phyloP scores from a whole-genome alignment of 2,797 vertebrate species.

The Pseudotriccus pelzelni region DNA sequence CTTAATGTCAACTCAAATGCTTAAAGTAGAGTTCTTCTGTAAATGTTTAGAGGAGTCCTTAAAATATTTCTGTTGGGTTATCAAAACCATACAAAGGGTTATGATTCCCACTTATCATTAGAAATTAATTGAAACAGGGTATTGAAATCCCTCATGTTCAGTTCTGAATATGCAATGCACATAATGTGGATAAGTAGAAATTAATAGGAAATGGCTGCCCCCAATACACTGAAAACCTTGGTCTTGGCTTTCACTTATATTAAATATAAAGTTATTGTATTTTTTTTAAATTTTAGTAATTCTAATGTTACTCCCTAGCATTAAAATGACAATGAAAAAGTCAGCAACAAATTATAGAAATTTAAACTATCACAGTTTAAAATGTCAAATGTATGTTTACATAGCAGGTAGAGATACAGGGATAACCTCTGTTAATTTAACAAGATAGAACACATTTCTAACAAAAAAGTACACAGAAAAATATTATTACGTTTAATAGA shows the following conservation, averaged over 20 bases:
- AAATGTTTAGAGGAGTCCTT: neutral
- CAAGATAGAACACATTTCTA: neutral
- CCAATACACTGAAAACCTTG: neutral
- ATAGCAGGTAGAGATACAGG: neutral
- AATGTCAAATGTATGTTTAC: neutral
- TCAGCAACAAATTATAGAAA: neutral
- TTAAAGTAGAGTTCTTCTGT: neutral
- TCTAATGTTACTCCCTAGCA: neutral
- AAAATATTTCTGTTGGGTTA: neutral
- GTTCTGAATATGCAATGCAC: neutral
- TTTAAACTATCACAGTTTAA: neutral
- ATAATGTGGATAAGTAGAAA: slow-evolving; percentile 10
- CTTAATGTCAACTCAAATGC: neutral
- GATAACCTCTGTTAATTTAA: neutral
- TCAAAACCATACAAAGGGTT: neutral
- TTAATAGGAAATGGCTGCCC: slow-evolving; percentile 1
- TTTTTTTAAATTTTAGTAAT: neutral
- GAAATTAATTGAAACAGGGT: slow-evolving; percentile 55
- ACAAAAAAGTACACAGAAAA: neutral
- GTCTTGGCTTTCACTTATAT: neutral
- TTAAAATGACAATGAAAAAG: neutral
- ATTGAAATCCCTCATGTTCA: slow-evolving; percentile 19
- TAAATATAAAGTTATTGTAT: neutral
- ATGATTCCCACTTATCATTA: slow-evolving; percentile 41
- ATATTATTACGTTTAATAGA: neutral